These are phyloP conservation scores for Pseudorectes ferrugineus DNA, from an alignment of 2,113 vertebrate species.

Conservation along the genomic window DNA sequence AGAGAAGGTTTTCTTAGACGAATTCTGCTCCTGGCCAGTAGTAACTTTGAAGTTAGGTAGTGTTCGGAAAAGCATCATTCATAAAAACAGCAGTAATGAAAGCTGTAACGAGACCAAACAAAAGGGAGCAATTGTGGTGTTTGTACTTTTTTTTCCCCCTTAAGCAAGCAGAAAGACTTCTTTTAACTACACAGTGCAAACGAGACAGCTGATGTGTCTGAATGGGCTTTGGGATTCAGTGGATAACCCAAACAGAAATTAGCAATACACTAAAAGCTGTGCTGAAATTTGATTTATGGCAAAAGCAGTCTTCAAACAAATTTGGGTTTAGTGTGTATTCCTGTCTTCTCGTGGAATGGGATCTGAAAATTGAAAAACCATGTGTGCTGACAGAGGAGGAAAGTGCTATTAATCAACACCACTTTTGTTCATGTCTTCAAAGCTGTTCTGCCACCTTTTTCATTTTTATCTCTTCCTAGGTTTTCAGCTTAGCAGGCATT, in stretches of 20 bases:
- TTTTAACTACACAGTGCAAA: not conserved
- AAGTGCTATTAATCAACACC: constrained; percentile 54
- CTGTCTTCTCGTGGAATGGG: not conserved
- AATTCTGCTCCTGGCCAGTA: not conserved
- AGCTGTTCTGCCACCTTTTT: not conserved
- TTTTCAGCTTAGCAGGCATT: constrained; percentile 21
- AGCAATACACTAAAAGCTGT: not conserved
- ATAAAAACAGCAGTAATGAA: not conserved
- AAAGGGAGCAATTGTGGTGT: not conserved
- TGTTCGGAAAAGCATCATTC: not conserved
- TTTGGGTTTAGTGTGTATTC: not conserved
- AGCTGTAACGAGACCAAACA: not conserved
- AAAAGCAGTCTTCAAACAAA: constrained; percentile 16
- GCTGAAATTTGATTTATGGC: not conserved
- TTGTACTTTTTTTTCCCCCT: not conserved
- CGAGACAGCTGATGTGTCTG: not conserved
- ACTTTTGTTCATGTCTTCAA: constrained; percentile 15
- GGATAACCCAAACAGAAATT: not conserved
- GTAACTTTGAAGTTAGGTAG: not conserved
- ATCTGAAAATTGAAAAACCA: not conserved
- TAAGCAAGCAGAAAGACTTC: not conserved
- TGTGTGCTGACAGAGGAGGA: not conserved
- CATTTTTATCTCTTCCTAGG: not conserved
- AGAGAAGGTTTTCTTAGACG: not conserved
- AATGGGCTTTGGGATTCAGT: not conserved